Evolutionary conservation across 2,888 invertebrate species (phyloP).

Genomic region (Polydrusus tereticollis): DNA sequence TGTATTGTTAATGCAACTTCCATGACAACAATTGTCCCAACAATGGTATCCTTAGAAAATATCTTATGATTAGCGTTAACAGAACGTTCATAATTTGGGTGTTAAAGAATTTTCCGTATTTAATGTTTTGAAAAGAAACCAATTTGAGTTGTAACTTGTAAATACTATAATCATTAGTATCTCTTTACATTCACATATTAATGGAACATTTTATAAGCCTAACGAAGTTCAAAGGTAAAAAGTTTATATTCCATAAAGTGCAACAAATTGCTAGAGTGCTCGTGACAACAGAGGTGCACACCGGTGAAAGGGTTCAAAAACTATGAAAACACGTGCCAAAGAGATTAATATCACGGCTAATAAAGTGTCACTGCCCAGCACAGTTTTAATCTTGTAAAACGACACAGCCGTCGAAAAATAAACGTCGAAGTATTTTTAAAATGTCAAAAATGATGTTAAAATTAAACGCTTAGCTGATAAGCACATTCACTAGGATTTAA

Average conservation of each 20-base stretch:
- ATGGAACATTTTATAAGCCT: neutral
- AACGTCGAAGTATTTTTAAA: neutral
- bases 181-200: neutral
- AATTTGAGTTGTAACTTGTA: too few species aligned
- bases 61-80: too few species aligned
- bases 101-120: too few species aligned
- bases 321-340: conserved; percentile 29
- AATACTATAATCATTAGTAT: neutral
- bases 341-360: conserved; percentile 39
- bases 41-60: too few species aligned
- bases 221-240: conserved; percentile 5
- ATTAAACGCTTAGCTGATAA: neutral
- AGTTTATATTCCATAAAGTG: neutral
- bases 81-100: too few species aligned
- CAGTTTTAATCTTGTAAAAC: conserved; percentile 4
- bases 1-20: too few species aligned
- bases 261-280: conserved; percentile 1
- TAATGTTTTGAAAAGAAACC: too few species aligned
- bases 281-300: conserved; percentile 25
- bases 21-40: too few species aligned
- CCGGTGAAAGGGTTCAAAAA: conserved; percentile 21
- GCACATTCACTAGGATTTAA: too few species aligned
- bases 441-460: neutral
- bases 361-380: conserved; percentile 36
- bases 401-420: neutral